Evolutionary conservation across 1,140 invertebrate genomes (phyloP), one percentile per base, ranked within the genome.

Genomic region (Drosophila micromelanica): DNA sequence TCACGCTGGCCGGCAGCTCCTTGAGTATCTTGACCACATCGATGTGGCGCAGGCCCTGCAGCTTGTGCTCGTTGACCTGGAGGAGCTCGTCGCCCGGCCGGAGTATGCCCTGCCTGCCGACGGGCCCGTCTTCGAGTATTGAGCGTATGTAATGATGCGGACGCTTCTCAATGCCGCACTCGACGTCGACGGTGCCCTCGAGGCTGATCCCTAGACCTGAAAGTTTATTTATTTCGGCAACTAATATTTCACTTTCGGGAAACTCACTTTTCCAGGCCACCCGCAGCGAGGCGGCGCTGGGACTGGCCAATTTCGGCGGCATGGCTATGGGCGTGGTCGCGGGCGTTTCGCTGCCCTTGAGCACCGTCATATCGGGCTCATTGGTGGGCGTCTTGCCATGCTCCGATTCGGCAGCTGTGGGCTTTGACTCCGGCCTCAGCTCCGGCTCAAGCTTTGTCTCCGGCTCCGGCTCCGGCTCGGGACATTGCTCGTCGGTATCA

Each of bases 111-210:
- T 96, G 96, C 55, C 94, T 93, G 6, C 97, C 97, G 1, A 98
- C 97, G 8, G 98, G 97, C 12, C 98, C 97, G 89, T 98, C 96
- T 15, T 95, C 95, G 51, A 98, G 93, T 59, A 98, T 96, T 9
- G 96, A 97, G 72, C 96, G 93, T 76, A 97, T 97, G 87, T 96
- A 97, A 91, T 97, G 95, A 94, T 98, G 95, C 80, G 97, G 95
- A 90, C 96, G 93, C 76, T 97, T 94, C 94, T 97, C 96, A 60
- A 95, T 93, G 35, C 96, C 97, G 71, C 96, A 95, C 92, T 97
- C 96, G 12, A 97, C 96, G 91, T 97, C 97, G 15, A 97, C 97
- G 7, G 97, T 98, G 37, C 97, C 98, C 93, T 98, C 97, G 64
- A 98, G 93, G 92, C 96, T 97, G 71, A 98, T 98, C 4, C 98